phyloP scores from a whole-genome alignment of 2,888 invertebrate species.

The Sabatieria punctata region DNA sequence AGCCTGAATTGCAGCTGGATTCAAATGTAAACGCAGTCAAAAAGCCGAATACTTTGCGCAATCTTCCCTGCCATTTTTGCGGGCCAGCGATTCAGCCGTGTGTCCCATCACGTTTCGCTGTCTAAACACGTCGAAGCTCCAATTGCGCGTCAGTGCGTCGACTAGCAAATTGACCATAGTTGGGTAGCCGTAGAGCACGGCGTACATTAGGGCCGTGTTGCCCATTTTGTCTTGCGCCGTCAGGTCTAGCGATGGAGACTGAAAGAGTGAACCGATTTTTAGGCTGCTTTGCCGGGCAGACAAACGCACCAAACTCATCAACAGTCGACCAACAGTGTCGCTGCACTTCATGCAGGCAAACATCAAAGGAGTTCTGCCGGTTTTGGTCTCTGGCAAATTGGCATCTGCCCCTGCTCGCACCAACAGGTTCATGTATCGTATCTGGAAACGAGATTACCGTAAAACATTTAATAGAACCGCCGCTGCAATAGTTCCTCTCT shows the following conservation, averaged over 20 bases:
- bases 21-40: background rate
- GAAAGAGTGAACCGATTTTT: too few species aligned
- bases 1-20: background rate
- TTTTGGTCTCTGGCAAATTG: background rate
- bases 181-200: slow-evolving; percentile 6
- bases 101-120: slow-evolving; percentile 8
- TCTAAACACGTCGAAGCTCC: slow-evolving; percentile 9
- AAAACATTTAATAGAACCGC: too few species aligned
- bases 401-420: slow-evolving; percentile 6
- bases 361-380: slow-evolving; percentile 7
- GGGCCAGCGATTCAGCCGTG: slow-evolving; percentile 9
- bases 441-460: slow-evolving; percentile 5
- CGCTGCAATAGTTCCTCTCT: too few species aligned
- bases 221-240: slow-evolving; percentile 4
- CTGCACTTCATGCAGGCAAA: slow-evolving; percentile 5
- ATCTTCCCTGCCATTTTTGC: slow-evolving; percentile 7
- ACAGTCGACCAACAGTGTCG: slow-evolving; percentile 1
- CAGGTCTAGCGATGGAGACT: too few species aligned
- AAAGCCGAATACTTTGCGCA: background rate
- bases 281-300: background rate
- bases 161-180: slow-evolving; percentile 3
- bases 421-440: slow-evolving; percentile 5
- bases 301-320: slow-evolving; percentile 1
- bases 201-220: slow-evolving; percentile 11
- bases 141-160: slow-evolving; percentile 2